Evolutionary conservation across 2,113 vertebrate species (phyloP).

Genomic region (Amblyornis subalaris): DNA sequence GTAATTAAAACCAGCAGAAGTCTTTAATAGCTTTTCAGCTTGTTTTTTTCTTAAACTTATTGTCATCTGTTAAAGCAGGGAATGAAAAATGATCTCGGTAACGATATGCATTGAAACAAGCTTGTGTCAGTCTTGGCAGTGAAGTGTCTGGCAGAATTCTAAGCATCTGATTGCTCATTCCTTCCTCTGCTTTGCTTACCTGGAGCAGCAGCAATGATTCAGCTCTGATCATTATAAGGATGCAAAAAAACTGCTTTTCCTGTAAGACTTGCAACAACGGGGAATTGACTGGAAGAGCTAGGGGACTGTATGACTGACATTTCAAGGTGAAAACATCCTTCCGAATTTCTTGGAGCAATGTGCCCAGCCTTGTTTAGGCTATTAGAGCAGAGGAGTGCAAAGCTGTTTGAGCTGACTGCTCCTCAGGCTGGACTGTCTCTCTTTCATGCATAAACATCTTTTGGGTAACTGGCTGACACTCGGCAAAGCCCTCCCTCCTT

Average conservation of each 20-base stretch:
- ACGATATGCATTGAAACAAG: neutral
- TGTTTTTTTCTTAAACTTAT: constrained; percentile 6
- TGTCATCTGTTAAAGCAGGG: constrained; percentile 24
- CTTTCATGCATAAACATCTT: neutral
- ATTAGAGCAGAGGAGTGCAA: neutral
- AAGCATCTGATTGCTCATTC: neutral
- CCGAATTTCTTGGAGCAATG: neutral
- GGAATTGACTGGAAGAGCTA: neutral
- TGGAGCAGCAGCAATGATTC: neutral
- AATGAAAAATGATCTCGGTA: neutral
- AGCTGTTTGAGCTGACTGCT: neutral
- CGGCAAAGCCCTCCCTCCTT: neutral
- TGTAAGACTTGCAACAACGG: neutral
- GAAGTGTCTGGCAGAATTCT: neutral
- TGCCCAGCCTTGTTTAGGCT: neutral
- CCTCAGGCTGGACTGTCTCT: neutral
- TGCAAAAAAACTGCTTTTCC: neutral
- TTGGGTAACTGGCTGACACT: neutral
- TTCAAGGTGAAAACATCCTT: neutral
- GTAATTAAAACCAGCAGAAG: constrained; percentile 43
- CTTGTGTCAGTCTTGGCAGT: neutral
- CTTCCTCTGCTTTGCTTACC: constrained; percentile 2
- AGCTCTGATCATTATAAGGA: neutral
- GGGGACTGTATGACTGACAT: neutral
- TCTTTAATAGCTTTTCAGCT: constrained; percentile 13